A percentile compares a stretch with the other conserved stretches of the same genome.
Conservation (phyloP, 2,113 vertebrate species). For the Mastomys coucha region DNA sequence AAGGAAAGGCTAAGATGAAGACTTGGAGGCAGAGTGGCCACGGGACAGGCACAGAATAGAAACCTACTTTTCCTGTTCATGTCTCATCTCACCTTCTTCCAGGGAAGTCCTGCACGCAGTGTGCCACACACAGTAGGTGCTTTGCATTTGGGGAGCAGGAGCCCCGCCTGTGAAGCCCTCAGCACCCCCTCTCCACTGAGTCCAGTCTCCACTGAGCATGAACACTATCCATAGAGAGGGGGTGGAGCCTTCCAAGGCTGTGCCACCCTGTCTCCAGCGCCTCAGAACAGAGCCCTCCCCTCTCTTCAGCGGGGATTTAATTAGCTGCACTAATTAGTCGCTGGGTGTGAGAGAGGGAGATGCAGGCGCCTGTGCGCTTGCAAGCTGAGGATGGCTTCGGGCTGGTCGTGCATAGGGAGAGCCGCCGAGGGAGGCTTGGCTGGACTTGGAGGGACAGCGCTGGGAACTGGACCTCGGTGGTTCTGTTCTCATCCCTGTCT, state of each 20-base stretch:
- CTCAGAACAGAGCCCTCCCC: background rate
- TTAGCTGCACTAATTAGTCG: slow-evolving; percentile 72
- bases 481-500: too few relatives aligned
- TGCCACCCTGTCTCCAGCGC: background rate
- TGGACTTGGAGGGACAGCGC: background rate
- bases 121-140: background rate
- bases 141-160: background rate
- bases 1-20: too few relatives aligned
- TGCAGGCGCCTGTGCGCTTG: background rate
- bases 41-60: background rate
- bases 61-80: background rate
- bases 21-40: background rate
- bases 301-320: slow-evolving; percentile 67
- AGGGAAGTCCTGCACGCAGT: background rate
- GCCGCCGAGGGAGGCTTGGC: background rate
- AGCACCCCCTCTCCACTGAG: background rate
- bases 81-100: background rate
- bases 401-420: background rate
- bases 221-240: accelerated
- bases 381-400: background rate
- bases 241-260: background rate
- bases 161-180: accelerated
- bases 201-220: background rate
- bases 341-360: background rate
- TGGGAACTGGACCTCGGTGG: background rate